A percentile compares a stretch with the other conserved stretches of the same genome.
These are phyloP conservation scores for Oryzias celebensis DNA, from an alignment of 2,113 vertebrate genomes.

Conservation along the genomic window DNA sequence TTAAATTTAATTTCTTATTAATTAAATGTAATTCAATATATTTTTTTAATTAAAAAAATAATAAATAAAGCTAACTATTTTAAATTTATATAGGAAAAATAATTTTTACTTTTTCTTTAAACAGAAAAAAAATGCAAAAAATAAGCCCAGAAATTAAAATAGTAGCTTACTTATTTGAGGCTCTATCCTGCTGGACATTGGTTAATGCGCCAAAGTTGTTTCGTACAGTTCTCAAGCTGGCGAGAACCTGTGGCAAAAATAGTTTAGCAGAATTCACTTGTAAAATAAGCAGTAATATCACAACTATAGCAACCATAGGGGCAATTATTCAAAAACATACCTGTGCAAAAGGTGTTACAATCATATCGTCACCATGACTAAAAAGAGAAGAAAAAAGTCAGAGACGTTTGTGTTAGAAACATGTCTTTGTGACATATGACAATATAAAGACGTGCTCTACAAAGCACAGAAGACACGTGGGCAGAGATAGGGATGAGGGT, in stretches of 20 bases:
- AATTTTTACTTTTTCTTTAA: background rate
- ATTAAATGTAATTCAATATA: too few relatives aligned
- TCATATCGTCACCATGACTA: conserved; percentile 99
- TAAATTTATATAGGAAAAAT: too few relatives aligned
- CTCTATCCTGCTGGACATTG: conserved; percentile 92
- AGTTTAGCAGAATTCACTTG: background rate
- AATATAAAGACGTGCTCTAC: conserved; percentile 4
- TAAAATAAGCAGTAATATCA: background rate
- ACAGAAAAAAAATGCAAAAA: background rate
- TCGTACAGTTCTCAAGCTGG: conserved; percentile 95
- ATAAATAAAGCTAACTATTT: too few relatives aligned
- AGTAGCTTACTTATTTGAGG: conserved; percentile 90
- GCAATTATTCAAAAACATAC: conserved; percentile 72
- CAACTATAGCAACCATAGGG: background rate
- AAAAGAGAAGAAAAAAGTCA: conserved; percentile 68
- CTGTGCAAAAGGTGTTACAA: conserved; percentile 99
- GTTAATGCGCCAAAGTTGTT: conserved; percentile 99
- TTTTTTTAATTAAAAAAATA: too few relatives aligned
- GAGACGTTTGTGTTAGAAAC: conserved; percentile 10
- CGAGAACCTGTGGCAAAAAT: conserved; percentile 85
- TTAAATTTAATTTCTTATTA: too few relatives aligned
- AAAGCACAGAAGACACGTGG: conserved; percentile 6
- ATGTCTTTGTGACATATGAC: background rate
- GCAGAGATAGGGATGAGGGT: background rate
- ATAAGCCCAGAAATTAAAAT: background rate